Percentiles rank a stretch among this genome's conserved stretches.
Evolutionary conservation across 1,140 invertebrate species (phyloP).

Genomic region (Drosophila willistoni): DNA sequence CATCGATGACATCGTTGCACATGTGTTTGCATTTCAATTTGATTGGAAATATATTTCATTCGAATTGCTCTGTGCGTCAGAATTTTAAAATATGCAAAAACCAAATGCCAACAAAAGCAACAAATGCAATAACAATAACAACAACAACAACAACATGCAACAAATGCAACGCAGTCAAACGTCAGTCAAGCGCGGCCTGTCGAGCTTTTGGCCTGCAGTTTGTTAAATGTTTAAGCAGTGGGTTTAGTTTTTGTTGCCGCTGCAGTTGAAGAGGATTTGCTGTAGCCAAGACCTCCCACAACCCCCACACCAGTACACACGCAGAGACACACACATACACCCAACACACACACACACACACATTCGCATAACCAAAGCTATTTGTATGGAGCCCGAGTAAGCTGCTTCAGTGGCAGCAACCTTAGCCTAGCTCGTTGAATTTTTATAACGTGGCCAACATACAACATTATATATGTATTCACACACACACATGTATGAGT

Average conservation of each 20-base stretch:
- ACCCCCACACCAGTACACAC: background rate
- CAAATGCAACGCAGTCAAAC: constrained; percentile 57
- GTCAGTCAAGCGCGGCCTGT: constrained; percentile 73
- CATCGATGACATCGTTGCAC: constrained; percentile 54
- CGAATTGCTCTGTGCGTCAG: constrained; percentile 48
- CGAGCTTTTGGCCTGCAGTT: constrained; percentile 76
- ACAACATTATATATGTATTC: constrained; percentile 4
- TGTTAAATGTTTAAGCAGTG: constrained; percentile 78
- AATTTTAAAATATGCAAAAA: constrained; percentile 67
- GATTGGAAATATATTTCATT: constrained; percentile 80
- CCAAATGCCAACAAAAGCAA: constrained; percentile 13
- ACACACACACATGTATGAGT: background rate
- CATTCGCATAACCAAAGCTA: constrained; percentile 38
- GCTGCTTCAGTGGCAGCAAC: constrained; percentile 42
- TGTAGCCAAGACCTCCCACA: constrained; percentile 8
- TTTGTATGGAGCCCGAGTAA: constrained; percentile 43
- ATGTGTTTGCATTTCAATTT: constrained; percentile 80
- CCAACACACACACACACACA: background rate
- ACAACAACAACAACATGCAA: constrained; percentile 31
- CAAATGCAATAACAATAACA: constrained; percentile 13
- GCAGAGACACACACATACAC: background rate
- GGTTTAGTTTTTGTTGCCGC: constrained; percentile 56
- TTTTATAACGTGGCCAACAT: constrained; percentile 70
- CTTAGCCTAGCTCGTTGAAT: constrained; percentile 67
- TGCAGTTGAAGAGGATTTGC: constrained; percentile 28